Percentiles rank a stretch among this genome's conserved stretches.
Evolutionary conservation across 2,888 invertebrate genomes (phyloP).

Genomic region (Tyria jacobaeae): DNA sequence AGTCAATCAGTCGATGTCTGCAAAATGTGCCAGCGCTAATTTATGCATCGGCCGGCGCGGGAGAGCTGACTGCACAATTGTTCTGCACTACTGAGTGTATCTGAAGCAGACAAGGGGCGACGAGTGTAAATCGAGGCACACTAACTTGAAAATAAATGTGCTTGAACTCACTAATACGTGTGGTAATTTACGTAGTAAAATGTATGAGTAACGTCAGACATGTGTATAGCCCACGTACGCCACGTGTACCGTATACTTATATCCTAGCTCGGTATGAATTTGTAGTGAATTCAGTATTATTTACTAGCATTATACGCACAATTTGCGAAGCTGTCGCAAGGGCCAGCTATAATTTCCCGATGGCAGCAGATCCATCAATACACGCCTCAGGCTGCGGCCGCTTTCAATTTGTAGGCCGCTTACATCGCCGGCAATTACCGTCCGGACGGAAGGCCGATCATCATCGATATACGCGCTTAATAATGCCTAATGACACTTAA

Average conservation of each 20-base stretch:
- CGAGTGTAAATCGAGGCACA: constrained; percentile 48
- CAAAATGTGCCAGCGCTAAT: constrained; percentile 77
- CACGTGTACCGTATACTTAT: constrained; percentile 66
- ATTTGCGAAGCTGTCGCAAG: constrained; percentile 86
- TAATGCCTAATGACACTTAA: constrained; percentile 86
- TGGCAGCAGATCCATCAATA: constrained; percentile 86
- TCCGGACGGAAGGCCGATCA: constrained; percentile 83
- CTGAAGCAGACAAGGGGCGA: constrained; percentile 70
- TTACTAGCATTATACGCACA: constrained; percentile 86
- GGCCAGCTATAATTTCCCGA: constrained; percentile 83
- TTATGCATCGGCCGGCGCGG: constrained; percentile 69
- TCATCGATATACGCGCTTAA: constrained; percentile 83
- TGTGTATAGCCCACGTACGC: constrained; percentile 50
- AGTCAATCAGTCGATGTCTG: constrained; percentile 84
- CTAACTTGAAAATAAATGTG: constrained; percentile 10
- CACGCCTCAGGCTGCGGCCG: constrained; percentile 80
- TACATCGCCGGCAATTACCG: constrained; percentile 82
- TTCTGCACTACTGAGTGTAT: constrained; percentile 59
- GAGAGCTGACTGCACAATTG: constrained; percentile 48
- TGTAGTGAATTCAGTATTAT: constrained; percentile 80
- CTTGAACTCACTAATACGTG: constrained; percentile 24
- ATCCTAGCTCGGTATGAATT: constrained; percentile 76
- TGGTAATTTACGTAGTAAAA: constrained; percentile 34
- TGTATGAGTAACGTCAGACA: constrained; percentile 25
- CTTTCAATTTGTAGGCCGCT: constrained; percentile 86